Base-by-base conservation (phyloP, 2,113 vertebrate genomes). In the Hemichromis elongatus region DNA sequence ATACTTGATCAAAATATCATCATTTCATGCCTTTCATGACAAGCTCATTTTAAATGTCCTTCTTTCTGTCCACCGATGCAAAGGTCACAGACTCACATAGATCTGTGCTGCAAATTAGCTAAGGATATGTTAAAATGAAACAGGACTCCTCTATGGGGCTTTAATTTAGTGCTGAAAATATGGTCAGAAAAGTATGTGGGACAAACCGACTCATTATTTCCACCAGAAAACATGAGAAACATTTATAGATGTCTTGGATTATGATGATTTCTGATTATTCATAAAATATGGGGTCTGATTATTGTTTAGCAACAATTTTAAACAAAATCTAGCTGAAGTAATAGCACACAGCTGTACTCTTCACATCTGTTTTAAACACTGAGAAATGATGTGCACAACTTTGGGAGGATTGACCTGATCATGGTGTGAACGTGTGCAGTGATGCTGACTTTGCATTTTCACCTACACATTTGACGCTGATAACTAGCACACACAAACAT, bases 41-140 rank as follows among this genome's bases (percentile, higher is more conserved):
- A 68, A 61, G 33, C 85, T 45, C 47, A 28, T 63, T 83, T 75
- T 63, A 63, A 79, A 68, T 54, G 47, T 1, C 86, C 55, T 42
- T 56, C 56, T 63, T 80, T 26, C 82, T 89, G 83, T 83, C 78
- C 77, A 21, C 54, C 26, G 3, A 26, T 14, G 33, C 55, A 24
- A 68, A 81, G 84, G 85, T 86, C 85, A 85, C 61, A 88, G 21
- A 52, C 54, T 21, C 16, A 19, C 88, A 87, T 61, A 0, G 26
- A 59, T 59, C 26, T 59, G 11, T 92, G 87, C 78, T 83, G 12
- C 33, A 9, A 73, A 86, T 59, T 81, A 89, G 52, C 33, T 35
- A 5, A 26, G 21, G 56, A 37, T 40, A 42, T 14, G 30, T 5
- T 61, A 8, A 78, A 88, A 78, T 80, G 78, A 68, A 90, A 88